Conservation (phyloP, 1,140 invertebrate species). For the Drosophila orosa region DNA sequence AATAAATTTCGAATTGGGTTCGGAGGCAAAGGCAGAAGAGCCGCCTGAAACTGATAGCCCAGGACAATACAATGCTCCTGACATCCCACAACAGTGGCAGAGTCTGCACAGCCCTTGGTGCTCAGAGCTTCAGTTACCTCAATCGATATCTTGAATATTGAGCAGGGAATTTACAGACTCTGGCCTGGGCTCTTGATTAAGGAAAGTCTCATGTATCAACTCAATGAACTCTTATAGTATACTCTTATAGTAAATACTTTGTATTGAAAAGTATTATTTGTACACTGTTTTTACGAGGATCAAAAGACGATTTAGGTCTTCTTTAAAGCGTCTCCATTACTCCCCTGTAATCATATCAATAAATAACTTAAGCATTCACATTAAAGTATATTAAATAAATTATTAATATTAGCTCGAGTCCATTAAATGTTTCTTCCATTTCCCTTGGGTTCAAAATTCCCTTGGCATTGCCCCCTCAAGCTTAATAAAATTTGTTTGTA, state of each 20-base stretch:
- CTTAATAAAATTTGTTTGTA: slow-evolving; percentile 1
- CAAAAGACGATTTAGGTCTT: not conserved
- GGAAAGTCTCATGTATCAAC: not conserved
- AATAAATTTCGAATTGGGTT: slow-evolving; percentile 51
- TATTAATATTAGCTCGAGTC: not conserved
- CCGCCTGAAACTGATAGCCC: slow-evolving; percentile 39
- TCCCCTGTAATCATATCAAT: not conserved
- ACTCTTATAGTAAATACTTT: not conserved
- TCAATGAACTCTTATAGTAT: not conserved
- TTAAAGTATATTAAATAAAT: not conserved
- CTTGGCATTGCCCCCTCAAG: not conserved
- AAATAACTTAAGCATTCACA: not conserved
- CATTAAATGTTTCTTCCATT: not conserved
- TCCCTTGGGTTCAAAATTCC: not conserved
- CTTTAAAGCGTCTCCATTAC: not conserved
- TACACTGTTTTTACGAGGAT: not conserved
- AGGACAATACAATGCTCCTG: slow-evolving; percentile 19
- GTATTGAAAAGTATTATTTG: not conserved
- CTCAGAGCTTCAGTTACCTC: slow-evolving; percentile 3
- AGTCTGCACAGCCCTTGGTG: not conserved
- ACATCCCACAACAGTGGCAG: not conserved
- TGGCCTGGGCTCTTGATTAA: not conserved
- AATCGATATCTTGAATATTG: slow-evolving; percentile 29
- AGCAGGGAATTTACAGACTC: slow-evolving; percentile 6
- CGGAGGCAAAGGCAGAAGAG: slow-evolving; percentile 4